Base-by-base conservation (phyloP, 2,888 invertebrate genomes). In the Polydrusus pterygomalis region DNA sequence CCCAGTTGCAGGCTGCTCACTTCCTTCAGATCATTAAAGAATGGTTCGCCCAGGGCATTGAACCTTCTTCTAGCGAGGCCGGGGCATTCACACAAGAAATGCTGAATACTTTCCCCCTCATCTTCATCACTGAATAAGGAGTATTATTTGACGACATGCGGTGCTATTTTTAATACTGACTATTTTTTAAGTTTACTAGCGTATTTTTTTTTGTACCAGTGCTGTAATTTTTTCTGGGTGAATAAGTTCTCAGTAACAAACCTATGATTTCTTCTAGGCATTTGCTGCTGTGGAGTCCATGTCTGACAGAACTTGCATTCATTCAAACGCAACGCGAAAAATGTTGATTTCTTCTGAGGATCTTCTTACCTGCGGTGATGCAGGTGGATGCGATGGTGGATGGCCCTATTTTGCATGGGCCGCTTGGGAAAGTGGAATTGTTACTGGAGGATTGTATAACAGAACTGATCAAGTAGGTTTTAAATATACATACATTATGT, bases 271-370 rank as follows among this genome's bases (percentile, higher is more conserved):
- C 38, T 34, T 43, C 15, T 47, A 91, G 91, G 96, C 96, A 2
- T 95, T 96, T 85, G 96, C 94, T 43, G 95, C 96, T 11, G 96
- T 94, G 0, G 95, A 95, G 86, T 94, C 95, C 1, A 96, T 96
- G 93, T 95, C 77, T 2, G 77, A 77, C 63, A 25, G 77, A 30
- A 74, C 74, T 45, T 77, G 77, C 45, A 77, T 77, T 17, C 77
- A 74, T 40, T 77, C 77, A 5, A 60, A 77, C n/a, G 77, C 34
- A 2, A 20, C 49, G 0, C 71, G 15, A 40, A 77, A 75, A 63
- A 7, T 68, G 8, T 15, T 71, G 38, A 71, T 75, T 25, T 77
- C 77, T 10, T 18, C 77, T 2, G 71, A 77, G 47, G 74, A 77
- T 62, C 6, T 71, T 45, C 38, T 74, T 7, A 74, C 74, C 15